phyloP scores from a whole-genome alignment of 2,888 invertebrate genomes.

The Pycnomerus fuliginosus region DNA sequence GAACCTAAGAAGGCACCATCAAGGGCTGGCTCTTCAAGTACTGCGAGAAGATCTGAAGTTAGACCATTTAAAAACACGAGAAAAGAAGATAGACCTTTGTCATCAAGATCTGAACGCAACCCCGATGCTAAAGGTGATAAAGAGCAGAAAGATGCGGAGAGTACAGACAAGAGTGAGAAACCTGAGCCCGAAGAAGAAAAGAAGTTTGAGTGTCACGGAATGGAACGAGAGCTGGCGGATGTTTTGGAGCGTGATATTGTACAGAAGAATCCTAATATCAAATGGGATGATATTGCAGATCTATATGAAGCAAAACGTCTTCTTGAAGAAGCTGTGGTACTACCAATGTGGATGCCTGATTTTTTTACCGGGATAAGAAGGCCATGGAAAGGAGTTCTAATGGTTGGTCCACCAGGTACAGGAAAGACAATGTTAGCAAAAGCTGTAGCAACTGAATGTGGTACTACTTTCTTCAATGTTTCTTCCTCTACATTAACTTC shows the following conservation, averaged over 20 bases:
- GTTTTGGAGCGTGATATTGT: conserved; percentile 90
- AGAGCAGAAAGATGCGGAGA: conserved; percentile 64
- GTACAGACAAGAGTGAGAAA: conserved; percentile 57
- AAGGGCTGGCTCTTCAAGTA: conserved; percentile 49
- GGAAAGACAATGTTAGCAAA: conserved; percentile 97
- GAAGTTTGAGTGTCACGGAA: conserved; percentile 79
- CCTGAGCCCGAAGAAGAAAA: conserved; percentile 67
- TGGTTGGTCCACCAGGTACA: conserved; percentile 92
- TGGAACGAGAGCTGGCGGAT: conserved; percentile 91
- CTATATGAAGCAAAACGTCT: conserved; percentile 84
- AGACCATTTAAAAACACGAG: conserved; percentile 35
- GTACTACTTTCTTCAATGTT: conserved; percentile 96
- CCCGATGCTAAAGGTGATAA: conserved; percentile 41
- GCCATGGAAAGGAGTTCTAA: conserved; percentile 95
- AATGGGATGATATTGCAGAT: conserved; percentile 94
- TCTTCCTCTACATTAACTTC: conserved; percentile 97
- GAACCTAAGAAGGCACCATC: conserved; percentile 47
- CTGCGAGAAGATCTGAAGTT: conserved; percentile 40
- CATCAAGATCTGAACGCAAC: conserved; percentile 47
- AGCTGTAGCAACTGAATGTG: conserved; percentile 98
- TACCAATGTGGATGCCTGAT: conserved; percentile 97
- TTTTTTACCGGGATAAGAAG: conserved; percentile 96
- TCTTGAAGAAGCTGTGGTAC: conserved; percentile 94
- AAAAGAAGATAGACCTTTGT: conserved; percentile 49
- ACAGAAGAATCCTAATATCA: conserved; percentile 93